Percentiles rank a stretch among this genome's conserved stretches.
Evolutionary conservation across 1,140 invertebrate genomes (phyloP).

Genomic region (Drosophila eugracilis): DNA sequence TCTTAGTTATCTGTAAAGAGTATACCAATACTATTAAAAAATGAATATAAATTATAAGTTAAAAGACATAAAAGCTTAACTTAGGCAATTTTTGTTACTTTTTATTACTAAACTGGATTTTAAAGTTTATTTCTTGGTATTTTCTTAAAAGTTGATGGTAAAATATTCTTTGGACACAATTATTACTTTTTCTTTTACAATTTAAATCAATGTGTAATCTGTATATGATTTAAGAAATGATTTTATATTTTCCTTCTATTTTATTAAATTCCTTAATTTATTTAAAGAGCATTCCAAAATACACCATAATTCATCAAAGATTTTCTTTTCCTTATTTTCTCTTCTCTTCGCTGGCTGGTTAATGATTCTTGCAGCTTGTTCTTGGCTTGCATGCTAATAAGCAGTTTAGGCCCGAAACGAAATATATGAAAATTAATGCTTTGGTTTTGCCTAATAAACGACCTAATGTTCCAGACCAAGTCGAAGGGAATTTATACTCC

Average conservation of each 20-base stretch:
- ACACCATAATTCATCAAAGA: background rate
- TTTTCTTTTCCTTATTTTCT: conserved; percentile 2
- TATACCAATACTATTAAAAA: no score
- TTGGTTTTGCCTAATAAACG: conserved; percentile 37
- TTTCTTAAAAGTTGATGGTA: no score
- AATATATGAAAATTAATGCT: conserved; percentile 54
- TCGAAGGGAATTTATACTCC: conserved; percentile 7
- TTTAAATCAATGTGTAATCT: no score
- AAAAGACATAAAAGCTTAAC: no score
- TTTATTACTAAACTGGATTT: no score
- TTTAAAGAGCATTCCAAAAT: background rate
- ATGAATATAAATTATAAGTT: no score
- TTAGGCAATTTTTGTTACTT: no score
- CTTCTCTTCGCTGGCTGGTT: conserved; percentile 18
- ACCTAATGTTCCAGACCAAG: conserved; percentile 18
- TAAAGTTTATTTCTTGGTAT: no score
- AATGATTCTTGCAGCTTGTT: conserved; percentile 36
- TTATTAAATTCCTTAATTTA: background rate
- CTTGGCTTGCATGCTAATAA: conserved; percentile 57
- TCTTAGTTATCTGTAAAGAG: no score
- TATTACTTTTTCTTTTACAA: no score
- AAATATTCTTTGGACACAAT: no score
- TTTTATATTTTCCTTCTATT: background rate
- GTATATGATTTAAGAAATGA: background rate
- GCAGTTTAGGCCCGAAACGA: conserved; percentile 39